These are phyloP conservation scores for Orthonyx spaldingii DNA, from an alignment of 2,113 vertebrate species.

Conservation along the genomic window DNA sequence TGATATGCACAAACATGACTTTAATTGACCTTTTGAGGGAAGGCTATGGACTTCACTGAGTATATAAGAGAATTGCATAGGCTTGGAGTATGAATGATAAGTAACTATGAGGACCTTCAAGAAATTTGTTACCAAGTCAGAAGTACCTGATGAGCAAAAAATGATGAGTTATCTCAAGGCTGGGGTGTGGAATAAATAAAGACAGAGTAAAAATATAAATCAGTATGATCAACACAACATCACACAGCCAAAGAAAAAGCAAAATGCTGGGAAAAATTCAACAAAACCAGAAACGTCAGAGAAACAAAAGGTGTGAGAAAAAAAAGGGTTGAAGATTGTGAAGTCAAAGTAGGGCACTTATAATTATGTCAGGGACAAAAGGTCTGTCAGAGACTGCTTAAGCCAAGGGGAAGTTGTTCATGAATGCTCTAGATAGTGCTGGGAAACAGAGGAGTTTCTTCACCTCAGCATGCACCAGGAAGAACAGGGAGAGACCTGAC, in stretches of 20 bases:
- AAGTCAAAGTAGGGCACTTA: not conserved
- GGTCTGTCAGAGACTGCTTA: constrained; percentile 1
- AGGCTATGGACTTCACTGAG: not conserved
- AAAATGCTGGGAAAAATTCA: not conserved
- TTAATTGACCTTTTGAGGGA: not conserved
- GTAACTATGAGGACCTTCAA: not conserved
- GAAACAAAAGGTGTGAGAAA: constrained; percentile 1
- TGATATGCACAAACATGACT: not conserved
- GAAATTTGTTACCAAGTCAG: not conserved
- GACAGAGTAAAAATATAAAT: not conserved
- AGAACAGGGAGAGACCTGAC: not conserved
- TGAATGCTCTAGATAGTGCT: not conserved
- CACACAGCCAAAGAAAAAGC: not conserved
- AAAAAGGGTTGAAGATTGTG: not conserved
- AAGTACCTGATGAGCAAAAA: not conserved
- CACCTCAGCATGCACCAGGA: not conserved
- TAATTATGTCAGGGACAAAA: constrained; percentile 28
- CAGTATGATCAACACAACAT: not conserved
- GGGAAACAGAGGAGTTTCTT: not conserved
- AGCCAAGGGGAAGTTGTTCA: constrained; percentile 19
- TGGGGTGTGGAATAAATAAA: not conserved
- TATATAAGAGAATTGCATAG: not conserved
- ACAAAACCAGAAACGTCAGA: not conserved
- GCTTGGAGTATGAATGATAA: not conserved
- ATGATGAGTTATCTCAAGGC: not conserved